Percentiles rank a stretch among this genome's conserved stretches.
phyloP scores from a whole-genome alignment of 2,113 vertebrate species.

The Hemiprocne comata region DNA sequence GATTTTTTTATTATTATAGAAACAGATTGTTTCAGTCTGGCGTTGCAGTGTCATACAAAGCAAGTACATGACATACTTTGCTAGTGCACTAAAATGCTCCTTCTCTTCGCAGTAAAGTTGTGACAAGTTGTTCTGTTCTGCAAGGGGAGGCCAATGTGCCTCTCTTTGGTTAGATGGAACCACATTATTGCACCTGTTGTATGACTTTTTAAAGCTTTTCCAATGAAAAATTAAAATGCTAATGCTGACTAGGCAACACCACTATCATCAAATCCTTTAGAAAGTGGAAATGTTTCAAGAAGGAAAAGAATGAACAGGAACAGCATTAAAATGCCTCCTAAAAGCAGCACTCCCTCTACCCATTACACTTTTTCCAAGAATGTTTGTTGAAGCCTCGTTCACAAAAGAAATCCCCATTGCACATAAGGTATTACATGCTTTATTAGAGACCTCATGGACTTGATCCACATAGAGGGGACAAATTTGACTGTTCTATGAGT shows the following conservation, averaged over 20 bases:
- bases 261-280: background rate
- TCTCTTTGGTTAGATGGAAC: background rate
- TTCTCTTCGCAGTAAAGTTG: background rate
- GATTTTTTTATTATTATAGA: background rate
- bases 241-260: background rate
- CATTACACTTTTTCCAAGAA: background rate
- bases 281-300: background rate
- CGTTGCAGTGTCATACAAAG: background rate
- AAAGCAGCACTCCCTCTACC: background rate
- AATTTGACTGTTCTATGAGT: background rate
- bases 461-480: background rate
- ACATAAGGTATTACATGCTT: background rate
- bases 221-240: background rate
- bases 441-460: background rate
- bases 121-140: background rate
- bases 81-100: background rate
- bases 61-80: background rate
- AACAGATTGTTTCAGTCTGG: background rate
- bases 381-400: background rate
- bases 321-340: background rate
- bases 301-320: background rate
- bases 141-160: rapidly evolving
- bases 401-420: background rate
- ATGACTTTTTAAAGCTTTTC: background rate
- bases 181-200: background rate